Evolutionary conservation across 2,797 vertebrate genomes (phyloP).

Genomic region (Poecilia wingei): DNA sequence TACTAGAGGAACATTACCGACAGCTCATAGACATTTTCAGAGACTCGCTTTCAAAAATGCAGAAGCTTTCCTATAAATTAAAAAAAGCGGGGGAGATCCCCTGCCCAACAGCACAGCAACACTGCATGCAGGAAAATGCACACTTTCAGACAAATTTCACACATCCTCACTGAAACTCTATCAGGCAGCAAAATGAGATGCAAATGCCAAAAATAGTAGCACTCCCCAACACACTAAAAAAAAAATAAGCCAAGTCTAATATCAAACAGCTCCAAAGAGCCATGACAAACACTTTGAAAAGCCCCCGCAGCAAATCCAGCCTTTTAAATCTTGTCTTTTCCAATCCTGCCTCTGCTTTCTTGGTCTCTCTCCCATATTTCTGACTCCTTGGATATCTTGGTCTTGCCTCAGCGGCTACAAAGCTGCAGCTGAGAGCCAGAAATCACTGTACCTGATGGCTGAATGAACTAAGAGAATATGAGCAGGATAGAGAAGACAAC

Average conservation of each 20-base stretch:
- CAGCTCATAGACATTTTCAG: background rate
- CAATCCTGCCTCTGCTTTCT: constrained; percentile 54
- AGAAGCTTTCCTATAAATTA: constrained; percentile 5
- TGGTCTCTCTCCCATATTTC: constrained; percentile 37
- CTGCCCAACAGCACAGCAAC: constrained; percentile 11
- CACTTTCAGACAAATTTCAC: constrained; percentile 5
- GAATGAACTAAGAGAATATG: constrained; percentile 14
- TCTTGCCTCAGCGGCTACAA: constrained; percentile 38
- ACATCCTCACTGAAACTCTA: constrained; percentile 19
- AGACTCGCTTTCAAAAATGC: background rate
- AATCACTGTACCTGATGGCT: constrained; percentile 44
- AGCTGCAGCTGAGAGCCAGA: constrained; percentile 37
- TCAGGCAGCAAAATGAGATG: constrained; percentile 9
- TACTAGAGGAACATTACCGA: background rate
- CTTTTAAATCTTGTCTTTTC: constrained; percentile 60
- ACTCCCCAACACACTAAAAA: constrained; percentile 8
- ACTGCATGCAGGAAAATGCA: constrained; percentile 20
- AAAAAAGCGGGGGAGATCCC: background rate
- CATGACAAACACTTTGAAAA: constrained; percentile 52
- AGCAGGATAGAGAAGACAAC: constrained; percentile 25
- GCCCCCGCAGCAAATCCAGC: constrained; percentile 55
- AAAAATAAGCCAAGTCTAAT: constrained; percentile 17
- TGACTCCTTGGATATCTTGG: constrained; percentile 32
- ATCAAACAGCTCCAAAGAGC: constrained; percentile 57
- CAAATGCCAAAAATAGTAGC: constrained; percentile 37